Evolutionary conservation across 2,888 invertebrate species (phyloP).

Genomic region (Chironomus tentans): DNA sequence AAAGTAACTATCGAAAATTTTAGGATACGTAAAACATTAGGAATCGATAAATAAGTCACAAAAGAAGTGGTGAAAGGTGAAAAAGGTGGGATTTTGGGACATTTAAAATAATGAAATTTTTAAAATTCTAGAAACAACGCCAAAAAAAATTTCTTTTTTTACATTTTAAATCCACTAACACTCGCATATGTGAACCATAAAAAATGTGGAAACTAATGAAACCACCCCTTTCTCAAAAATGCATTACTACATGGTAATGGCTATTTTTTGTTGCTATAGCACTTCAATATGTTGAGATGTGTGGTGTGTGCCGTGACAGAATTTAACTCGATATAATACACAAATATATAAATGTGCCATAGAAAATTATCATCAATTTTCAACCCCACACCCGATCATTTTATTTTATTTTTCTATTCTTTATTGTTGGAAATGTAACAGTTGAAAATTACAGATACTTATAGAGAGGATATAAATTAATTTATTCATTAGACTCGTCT

Average conservation of each 20-base stretch:
- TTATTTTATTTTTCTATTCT: not conserved
- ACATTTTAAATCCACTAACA: no score
- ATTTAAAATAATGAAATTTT: no score
- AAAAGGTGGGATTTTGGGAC: no score
- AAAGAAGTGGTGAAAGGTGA: no score
- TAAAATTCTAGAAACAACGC: no score
- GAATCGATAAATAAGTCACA: no score
- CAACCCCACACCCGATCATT: not conserved
- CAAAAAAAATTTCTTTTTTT: no score
- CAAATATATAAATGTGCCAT: not conserved
- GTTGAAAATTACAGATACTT: not conserved
- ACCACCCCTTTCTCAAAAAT: slow-evolving; percentile 2
- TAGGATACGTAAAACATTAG: no score
- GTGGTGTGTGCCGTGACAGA: not conserved
- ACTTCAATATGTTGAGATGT: not conserved
- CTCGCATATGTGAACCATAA: slow-evolving; percentile 4
- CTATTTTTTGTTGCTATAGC: slow-evolving; percentile 14
- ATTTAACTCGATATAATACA: not conserved
- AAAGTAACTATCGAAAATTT: no score
- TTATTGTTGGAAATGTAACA: not conserved
- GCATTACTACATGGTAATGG: slow-evolving; percentile 15
- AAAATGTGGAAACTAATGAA: slow-evolving; percentile 2
- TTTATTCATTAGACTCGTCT: slow-evolving; percentile 10
- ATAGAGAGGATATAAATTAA: not conserved
- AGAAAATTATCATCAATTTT: not conserved